phyloP scores from a whole-genome alignment of 2,113 vertebrate species.

The Cervus canadensis region DNA sequence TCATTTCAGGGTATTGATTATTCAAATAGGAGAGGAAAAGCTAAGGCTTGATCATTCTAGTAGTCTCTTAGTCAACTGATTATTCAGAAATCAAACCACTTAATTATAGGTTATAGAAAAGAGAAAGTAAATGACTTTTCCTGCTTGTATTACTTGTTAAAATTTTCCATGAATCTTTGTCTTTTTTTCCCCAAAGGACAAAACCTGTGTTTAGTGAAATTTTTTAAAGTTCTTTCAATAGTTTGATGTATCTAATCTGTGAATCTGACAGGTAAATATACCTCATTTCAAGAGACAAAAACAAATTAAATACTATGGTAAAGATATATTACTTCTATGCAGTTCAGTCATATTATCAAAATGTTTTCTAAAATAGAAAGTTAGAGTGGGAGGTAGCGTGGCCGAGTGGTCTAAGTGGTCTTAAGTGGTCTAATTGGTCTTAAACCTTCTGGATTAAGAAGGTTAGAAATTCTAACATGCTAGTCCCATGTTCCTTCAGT shows the following conservation, averaged over 20 bases:
- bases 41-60: neutral
- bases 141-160: neutral
- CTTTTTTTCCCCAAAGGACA: neutral
- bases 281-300: neutral
- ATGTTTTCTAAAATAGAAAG: neutral
- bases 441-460: neutral
- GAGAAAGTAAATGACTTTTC: neutral
- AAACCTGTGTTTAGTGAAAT: neutral
- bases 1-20: slow-evolving; percentile 51
- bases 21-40: neutral
- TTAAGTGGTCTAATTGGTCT: no score
- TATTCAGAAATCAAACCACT: slow-evolving; percentile 67
- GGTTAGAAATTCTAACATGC: neutral
- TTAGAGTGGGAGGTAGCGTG: neutral
- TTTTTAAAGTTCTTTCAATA: neutral
- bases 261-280: neutral
- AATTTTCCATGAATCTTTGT: neutral
- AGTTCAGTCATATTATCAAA: neutral
- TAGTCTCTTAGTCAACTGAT: slow-evolving; percentile 45
- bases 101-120: slow-evolving; percentile 58
- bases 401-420: neutral
- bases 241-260: neutral
- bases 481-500: neutral
- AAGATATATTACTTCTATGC: neutral
- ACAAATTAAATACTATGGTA: neutral